These are phyloP conservation scores for Peucedramus taeniatus DNA, from an alignment of 2,113 vertebrate genomes.

Conservation along the genomic window DNA sequence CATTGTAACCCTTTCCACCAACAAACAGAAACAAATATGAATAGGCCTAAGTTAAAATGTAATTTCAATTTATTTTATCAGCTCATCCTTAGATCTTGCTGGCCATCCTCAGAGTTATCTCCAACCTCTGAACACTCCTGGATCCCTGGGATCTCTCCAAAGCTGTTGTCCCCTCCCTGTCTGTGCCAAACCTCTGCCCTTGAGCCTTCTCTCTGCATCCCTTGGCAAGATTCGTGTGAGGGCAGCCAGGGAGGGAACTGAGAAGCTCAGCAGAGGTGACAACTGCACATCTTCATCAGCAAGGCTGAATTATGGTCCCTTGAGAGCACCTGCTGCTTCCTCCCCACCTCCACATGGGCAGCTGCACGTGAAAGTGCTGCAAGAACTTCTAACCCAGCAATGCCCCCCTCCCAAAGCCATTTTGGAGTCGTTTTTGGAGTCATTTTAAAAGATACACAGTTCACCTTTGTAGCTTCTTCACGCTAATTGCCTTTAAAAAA, in stretches of 20 bases:
- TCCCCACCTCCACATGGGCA: neutral
- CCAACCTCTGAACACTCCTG: neutral
- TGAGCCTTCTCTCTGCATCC: neutral
- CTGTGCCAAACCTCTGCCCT: neutral
- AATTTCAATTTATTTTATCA: neutral
- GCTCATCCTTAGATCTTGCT: too few relatives aligned
- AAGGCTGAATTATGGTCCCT: neutral
- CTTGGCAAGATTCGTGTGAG: rapidly evolving
- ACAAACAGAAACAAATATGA: neutral
- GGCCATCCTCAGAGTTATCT: neutral
- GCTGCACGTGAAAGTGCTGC: neutral
- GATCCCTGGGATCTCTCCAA: neutral
- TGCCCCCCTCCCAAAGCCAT: neutral
- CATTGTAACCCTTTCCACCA: neutral
- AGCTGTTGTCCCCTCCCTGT: neutral
- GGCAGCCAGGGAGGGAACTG: neutral
- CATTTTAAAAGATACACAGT: neutral
- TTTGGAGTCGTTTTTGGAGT: neutral
- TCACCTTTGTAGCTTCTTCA: neutral
- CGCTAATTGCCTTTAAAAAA: neutral
- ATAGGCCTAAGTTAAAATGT: neutral
- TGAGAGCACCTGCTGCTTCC: neutral
- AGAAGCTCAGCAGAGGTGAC: neutral
- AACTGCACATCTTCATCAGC: neutral
- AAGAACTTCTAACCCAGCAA: neutral